Evolutionary conservation across 1,140 invertebrate genomes (phyloP).

Genomic region (Coptotermes formosanus): DNA sequence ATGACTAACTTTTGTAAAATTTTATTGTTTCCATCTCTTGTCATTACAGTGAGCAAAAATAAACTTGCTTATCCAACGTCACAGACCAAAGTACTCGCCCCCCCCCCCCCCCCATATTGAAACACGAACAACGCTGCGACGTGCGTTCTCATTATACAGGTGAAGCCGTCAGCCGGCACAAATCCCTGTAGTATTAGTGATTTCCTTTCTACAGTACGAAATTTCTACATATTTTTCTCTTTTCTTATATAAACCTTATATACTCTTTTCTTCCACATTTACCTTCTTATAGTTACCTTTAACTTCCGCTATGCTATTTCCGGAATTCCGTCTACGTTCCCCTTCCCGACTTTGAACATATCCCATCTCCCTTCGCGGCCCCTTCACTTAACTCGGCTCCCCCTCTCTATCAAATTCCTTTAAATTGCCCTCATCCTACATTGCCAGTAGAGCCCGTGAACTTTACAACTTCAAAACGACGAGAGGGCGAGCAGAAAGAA

Average conservation of each 20-base stretch:
- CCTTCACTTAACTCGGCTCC: not conserved
- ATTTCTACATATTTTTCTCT: not conserved
- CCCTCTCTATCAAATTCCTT: not conserved
- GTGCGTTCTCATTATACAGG: not conserved
- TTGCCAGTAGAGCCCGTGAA: not conserved
- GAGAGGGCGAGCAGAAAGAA: not conserved
- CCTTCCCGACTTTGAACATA: not conserved
- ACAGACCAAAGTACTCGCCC: not conserved
- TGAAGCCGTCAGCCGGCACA: not conserved
- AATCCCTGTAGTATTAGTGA: not conserved
- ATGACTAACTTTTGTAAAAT: not conserved
- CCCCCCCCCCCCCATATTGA: not conserved
- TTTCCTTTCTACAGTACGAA: not conserved
- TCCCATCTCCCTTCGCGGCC: not conserved
- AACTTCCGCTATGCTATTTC: conserved; percentile 5
- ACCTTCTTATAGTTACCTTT: conserved; percentile 8
- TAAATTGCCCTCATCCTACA: not conserved
- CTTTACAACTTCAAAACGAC: conserved; percentile 1
- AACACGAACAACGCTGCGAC: not conserved
- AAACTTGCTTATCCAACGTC: not conserved
- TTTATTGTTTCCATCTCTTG: not conserved
- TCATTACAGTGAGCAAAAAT: not conserved
- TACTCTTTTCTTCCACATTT: not conserved
- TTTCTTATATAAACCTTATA: not conserved
- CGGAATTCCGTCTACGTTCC: not conserved